Percentiles rank a stretch among this genome's conserved stretches.
Evolutionary conservation across 1,140 invertebrate genomes (phyloP).

Genomic region (Lepidostoma basale): DNA sequence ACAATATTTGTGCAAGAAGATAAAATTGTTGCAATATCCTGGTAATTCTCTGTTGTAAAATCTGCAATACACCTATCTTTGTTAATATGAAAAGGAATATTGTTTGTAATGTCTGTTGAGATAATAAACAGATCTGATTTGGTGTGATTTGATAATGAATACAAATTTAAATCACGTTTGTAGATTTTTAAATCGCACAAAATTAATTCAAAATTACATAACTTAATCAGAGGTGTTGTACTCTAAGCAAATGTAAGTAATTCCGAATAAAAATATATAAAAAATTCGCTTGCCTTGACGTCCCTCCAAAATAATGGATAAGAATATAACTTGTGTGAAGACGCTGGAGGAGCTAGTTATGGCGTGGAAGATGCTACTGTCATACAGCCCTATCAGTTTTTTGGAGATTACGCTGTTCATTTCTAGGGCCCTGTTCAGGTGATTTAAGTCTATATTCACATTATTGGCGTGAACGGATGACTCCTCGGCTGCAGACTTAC

Average conservation of each 20-base stretch:
- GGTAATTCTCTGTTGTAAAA: conserved; percentile 64
- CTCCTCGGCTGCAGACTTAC: conserved; percentile 46
- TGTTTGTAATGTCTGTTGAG: no score
- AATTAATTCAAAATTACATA: no score
- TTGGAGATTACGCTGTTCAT: conserved; percentile 53
- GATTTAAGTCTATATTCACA: conserved; percentile 48
- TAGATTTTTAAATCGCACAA: no score
- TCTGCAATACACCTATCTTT: no score
- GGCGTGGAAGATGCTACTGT: conserved; percentile 51
- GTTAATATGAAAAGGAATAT: no score
- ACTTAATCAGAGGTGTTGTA: conserved; percentile 39
- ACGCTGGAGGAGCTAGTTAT: conserved; percentile 55
- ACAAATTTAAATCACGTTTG: no score
- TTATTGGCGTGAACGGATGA: conserved; percentile 47
- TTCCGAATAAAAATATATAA: conserved; percentile 1
- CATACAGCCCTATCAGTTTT: conserved; percentile 41
- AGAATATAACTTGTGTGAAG: conserved; percentile 62
- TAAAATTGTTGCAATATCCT: conserved; percentile 68
- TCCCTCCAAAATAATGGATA: conserved; percentile 61
- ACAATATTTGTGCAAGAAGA: conserved; percentile 69
- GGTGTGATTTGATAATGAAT: no score
- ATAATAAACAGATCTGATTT: no score
- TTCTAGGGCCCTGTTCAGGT: conserved; percentile 44
- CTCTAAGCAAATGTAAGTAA: not conserved
- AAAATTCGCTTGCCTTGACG: conserved; percentile 57